Evolutionary conservation across 2,113 vertebrate genomes (phyloP).

Genomic region (Progne subis): DNA sequence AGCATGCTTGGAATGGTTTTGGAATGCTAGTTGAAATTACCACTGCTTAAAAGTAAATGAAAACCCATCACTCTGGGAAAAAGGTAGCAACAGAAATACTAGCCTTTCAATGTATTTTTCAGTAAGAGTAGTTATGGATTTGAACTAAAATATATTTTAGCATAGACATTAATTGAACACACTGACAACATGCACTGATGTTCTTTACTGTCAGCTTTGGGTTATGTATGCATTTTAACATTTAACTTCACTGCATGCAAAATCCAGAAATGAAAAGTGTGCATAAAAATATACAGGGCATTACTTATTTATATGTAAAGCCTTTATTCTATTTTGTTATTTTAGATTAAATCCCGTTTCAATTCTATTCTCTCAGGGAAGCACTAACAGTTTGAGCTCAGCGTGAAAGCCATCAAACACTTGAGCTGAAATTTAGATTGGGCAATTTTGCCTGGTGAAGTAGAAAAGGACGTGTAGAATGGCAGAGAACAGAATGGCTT

Average conservation of each 20-base stretch:
- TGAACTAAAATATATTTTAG: conserved; percentile 14
- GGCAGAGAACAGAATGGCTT: conserved; percentile 75
- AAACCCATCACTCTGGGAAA: not conserved
- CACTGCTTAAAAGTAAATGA: not conserved
- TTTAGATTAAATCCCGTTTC: conserved; percentile 84
- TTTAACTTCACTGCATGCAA: conserved; percentile 37
- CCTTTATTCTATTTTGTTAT: conserved; percentile 83
- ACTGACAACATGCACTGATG: not conserved
- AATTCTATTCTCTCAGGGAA: conserved; percentile 85
- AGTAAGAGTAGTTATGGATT: not conserved
- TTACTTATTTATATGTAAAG: conserved; percentile 83
- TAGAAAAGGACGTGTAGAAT: conserved; percentile 82
- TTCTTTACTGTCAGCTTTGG: not conserved
- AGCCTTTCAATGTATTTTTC: not conserved
- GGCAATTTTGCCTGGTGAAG: conserved; percentile 84
- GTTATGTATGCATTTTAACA: conserved; percentile 43
- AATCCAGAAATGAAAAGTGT: conserved; percentile 58
- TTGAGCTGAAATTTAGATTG: conserved; percentile 88
- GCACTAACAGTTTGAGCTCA: conserved; percentile 85
- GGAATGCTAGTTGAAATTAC: conserved; percentile 29
- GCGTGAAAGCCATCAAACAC: conserved; percentile 86
- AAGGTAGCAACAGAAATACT: not conserved
- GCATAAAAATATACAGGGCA: conserved; percentile 68
- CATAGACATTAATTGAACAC: conserved; percentile 5
- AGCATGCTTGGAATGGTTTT: not conserved